Conservation (phyloP, 2,888 invertebrate genomes). For the Fragum sueziense region DNA sequence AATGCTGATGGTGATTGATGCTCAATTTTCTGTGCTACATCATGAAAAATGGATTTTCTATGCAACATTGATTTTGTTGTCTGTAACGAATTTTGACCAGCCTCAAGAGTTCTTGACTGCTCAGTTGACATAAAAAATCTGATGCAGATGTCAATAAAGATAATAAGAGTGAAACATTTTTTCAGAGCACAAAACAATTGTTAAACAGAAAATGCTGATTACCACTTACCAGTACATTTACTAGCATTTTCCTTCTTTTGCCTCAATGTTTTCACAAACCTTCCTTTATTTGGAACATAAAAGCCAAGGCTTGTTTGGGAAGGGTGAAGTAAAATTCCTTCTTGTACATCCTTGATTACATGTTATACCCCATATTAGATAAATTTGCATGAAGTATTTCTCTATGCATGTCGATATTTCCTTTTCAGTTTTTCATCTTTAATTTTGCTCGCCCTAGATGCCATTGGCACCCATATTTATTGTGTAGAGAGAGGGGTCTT, state of each 20-base stretch:
- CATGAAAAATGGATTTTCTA: no score
- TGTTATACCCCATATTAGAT: background rate
- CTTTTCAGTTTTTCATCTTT: slow-evolving; percentile 21
- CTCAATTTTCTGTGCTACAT: no score
- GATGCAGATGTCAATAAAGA: background rate
- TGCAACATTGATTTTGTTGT: no score
- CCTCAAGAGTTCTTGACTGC: no score
- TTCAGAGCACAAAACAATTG: background rate
- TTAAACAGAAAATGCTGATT: background rate
- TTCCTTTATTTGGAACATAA: background rate
- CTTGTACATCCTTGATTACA: background rate
- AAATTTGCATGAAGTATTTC: slow-evolving; percentile 6
- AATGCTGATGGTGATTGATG: no score
- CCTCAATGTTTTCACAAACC: background rate
- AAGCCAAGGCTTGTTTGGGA: background rate
- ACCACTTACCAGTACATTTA: no score
- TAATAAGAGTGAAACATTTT: background rate
- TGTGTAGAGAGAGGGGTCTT: slow-evolving; percentile 3
- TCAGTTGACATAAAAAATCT: no score
- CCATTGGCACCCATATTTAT: slow-evolving; percentile 24
- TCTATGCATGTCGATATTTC: slow-evolving; percentile 4
- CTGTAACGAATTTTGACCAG: no score
- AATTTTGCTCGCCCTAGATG: slow-evolving; percentile 18
- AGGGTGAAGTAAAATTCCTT: no score
- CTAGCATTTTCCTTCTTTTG: background rate